A percentile compares a stretch with the other conserved stretches of the same genome.
Evolutionary conservation across 2,113 vertebrate genomes (phyloP).

Genomic region (Pseudorasbora parva): DNA sequence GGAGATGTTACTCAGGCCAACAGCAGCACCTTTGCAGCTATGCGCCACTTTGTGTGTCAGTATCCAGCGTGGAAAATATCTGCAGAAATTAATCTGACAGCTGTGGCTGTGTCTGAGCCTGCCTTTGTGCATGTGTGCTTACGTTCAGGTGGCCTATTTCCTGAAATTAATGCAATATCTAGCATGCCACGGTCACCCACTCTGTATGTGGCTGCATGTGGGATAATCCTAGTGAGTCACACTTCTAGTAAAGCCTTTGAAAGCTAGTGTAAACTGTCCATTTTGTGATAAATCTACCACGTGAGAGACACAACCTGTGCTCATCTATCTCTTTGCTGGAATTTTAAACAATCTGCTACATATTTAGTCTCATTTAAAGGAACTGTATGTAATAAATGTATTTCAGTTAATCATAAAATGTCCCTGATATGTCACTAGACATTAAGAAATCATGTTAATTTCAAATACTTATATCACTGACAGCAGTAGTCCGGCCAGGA

Average conservation of each 20-base stretch:
- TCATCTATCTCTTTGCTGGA: background rate
- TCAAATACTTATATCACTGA: too few relatives aligned
- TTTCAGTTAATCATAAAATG: too few relatives aligned
- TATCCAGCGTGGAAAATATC: constrained; percentile 2
- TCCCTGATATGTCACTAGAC: too few relatives aligned
- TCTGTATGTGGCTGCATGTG: constrained; percentile 31
- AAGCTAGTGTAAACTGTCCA: constrained; percentile 75
- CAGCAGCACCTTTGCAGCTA: constrained; percentile 38
- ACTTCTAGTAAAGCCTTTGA: constrained; percentile 74
- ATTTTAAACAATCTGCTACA: background rate
- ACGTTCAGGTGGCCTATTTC: constrained; percentile 39
- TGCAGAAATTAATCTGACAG: constrained; percentile 43
- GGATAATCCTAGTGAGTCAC: constrained; percentile 70
- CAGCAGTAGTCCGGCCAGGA: too few relatives aligned
- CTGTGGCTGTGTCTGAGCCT: constrained; percentile 33
- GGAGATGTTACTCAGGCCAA: constrained; percentile 24
- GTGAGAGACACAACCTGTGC: constrained; percentile 24
- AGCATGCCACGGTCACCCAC: constrained; percentile 12
- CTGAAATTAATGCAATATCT: constrained; percentile 33
- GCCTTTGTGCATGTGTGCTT: constrained; percentile 31
- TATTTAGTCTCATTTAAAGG: background rate
- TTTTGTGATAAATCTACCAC: constrained; percentile 59
- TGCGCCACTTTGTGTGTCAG: constrained; percentile 32
- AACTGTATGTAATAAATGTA: too few relatives aligned
- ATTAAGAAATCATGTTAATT: too few relatives aligned